Conservation (phyloP, 2,113 vertebrate species). For the Oryzias celebensis region DNA sequence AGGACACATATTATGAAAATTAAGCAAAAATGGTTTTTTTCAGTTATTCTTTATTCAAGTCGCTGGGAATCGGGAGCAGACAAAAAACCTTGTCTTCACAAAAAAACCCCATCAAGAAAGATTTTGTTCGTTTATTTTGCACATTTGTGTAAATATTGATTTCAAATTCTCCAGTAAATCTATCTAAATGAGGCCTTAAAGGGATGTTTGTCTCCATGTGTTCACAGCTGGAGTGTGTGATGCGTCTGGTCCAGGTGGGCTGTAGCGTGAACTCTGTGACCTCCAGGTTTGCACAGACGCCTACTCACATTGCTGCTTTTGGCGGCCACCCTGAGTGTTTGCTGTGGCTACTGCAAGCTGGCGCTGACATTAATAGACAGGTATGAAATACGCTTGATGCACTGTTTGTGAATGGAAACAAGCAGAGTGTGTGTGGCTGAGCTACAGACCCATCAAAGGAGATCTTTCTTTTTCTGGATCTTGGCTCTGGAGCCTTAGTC, state of each 20-base stretch:
- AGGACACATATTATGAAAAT: too few relatives aligned
- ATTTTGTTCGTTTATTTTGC: background rate
- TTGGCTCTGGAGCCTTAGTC: constrained; percentile 4
- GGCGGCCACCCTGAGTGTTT: constrained; percentile 96
- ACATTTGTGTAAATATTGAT: too few relatives aligned
- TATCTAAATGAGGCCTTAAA: too few relatives aligned
- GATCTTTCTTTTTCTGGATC: constrained; percentile 44
- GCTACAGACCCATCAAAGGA: constrained; percentile 58
- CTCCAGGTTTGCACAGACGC: constrained; percentile 95
- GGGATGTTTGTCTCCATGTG: background rate
- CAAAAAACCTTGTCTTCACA: background rate
- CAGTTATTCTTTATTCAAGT: too few relatives aligned
- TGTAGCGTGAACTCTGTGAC: constrained; percentile 89
- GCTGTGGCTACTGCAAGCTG: constrained; percentile 93
- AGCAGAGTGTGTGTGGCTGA: constrained; percentile 23
- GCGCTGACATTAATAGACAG: constrained; percentile 96
- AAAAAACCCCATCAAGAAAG: background rate
- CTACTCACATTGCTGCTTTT: constrained; percentile 95
- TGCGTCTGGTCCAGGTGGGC: constrained; percentile 90
- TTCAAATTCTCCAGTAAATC: too few relatives aligned
- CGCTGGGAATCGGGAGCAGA: too few relatives aligned
- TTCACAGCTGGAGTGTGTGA: constrained; percentile 92
- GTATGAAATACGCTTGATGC: constrained; percentile 65
- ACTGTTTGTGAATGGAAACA: constrained; percentile 1
- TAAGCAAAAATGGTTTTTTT: too few relatives aligned